A percentile compares a stretch with the other conserved stretches of the same genome.
Evolutionary conservation across 2,888 invertebrate genomes (phyloP).

Genomic region (Apodemia duryi): DNA sequence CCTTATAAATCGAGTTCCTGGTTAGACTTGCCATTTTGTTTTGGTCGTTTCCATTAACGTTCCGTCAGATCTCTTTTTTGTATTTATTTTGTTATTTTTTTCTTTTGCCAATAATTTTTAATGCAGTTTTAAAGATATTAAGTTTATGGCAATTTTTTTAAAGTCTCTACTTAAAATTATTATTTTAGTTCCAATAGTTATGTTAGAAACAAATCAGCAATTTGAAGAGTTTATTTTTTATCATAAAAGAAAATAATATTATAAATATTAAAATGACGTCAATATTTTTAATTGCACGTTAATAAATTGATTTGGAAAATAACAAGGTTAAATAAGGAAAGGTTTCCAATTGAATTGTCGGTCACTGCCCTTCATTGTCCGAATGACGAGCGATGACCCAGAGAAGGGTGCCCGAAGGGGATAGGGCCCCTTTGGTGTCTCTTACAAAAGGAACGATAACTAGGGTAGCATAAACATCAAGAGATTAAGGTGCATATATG

Average conservation of each 20-base stretch:
- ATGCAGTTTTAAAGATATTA: too few relatives aligned
- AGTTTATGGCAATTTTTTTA: too few relatives aligned
- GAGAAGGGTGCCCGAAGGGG: conserved; percentile 76
- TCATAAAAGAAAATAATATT: too few relatives aligned
- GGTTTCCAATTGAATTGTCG: conserved; percentile 21
- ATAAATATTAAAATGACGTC: too few relatives aligned
- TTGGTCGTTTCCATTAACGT: background rate
- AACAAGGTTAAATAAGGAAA: background rate
- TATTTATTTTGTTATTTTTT: background rate
- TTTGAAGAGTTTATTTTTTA: too few relatives aligned
- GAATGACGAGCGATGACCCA: conserved; percentile 68
- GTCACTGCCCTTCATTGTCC: conserved; percentile 44
- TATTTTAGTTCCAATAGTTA: too few relatives aligned
- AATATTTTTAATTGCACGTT: too few relatives aligned
- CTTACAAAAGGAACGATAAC: conserved; percentile 73
- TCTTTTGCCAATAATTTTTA: too few relatives aligned
- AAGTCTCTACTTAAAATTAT: too few relatives aligned
- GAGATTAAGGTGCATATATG: conserved; percentile 74
- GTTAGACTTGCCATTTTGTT: conserved; percentile 45
- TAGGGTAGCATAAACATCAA: conserved; percentile 65
- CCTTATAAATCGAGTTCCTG: conserved; percentile 72
- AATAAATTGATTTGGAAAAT: too few relatives aligned
- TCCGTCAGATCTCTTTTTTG: too few relatives aligned
- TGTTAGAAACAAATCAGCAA: too few relatives aligned
- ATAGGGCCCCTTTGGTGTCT: conserved; percentile 78